Conservation (phyloP, 2,888 invertebrate species). For the Cryptus viduatorius region DNA sequence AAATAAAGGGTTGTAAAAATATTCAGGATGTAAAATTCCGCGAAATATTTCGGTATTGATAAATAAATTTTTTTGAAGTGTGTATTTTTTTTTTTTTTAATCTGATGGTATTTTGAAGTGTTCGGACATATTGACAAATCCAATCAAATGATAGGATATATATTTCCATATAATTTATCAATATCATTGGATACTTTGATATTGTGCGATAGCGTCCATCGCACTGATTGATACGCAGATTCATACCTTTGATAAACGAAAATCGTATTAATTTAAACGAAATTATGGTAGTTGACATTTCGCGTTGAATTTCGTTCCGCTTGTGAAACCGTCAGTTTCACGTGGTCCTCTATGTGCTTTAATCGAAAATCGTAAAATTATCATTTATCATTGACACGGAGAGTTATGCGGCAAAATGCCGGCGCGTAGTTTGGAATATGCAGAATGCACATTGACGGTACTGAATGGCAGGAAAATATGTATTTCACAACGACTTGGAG, state of each 20-base stretch:
- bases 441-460: conserved; percentile 9
- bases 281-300: neutral
- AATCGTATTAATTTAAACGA: conserved; percentile 30
- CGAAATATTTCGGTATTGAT: neutral
- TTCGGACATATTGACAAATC: neutral
- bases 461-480: conserved; percentile 46
- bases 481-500: conserved; percentile 51
- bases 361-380: conserved; percentile 20
- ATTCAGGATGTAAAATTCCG: no score
- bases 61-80: neutral
- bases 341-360: neutral
- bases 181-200: neutral
- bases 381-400: conserved; percentile 23
- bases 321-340: neutral
- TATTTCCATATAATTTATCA: no score
- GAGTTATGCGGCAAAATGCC: neutral
- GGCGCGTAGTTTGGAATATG: neutral
- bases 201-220: neutral
- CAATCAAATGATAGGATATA: no score
- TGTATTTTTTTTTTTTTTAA: neutral
- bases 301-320: neutral
- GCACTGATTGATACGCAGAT: neutral
- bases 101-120: neutral
- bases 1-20: no score
- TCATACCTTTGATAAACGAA: neutral